Evolutionary conservation across 2,888 invertebrate species (phyloP).

Genomic region (Saturnia japonica): DNA sequence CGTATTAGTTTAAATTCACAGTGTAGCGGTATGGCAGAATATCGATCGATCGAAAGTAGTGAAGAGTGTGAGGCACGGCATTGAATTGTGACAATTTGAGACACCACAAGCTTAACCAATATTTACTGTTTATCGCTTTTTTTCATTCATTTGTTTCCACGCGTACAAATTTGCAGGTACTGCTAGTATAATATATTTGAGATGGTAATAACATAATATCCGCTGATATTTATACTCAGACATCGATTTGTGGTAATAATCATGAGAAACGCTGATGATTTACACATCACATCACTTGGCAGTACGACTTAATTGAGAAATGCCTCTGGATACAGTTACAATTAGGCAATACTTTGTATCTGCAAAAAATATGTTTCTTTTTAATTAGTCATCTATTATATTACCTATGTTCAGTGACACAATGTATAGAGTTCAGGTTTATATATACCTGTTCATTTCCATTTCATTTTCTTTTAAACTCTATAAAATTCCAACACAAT

Average conservation of each 20-base stretch:
- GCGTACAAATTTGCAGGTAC: too few species aligned
- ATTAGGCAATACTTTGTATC: too few species aligned
- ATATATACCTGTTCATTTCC: conserved; percentile 2
- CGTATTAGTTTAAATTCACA: too few species aligned
- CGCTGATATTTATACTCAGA: background rate
- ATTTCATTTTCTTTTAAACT: conserved; percentile 9
- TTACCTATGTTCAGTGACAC: too few species aligned
- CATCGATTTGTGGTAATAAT: background rate
- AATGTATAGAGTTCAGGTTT: background rate
- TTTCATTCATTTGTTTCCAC: too few species aligned
- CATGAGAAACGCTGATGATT: background rate
- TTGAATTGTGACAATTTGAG: too few species aligned
- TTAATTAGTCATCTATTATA: background rate
- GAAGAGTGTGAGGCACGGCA: too few species aligned
- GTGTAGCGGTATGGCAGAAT: too few species aligned
- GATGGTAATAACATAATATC: background rate
- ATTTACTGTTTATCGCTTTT: too few species aligned
- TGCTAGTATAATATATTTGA: background rate
- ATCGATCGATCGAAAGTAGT: too few species aligned
- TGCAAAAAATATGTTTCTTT: too few species aligned
- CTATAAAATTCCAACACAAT: conserved; percentile 39
- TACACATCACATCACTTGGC: background rate
- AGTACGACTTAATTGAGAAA: background rate
- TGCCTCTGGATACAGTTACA: background rate
- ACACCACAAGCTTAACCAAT: too few species aligned